Conservation (phyloP, 1,140 invertebrate genomes). For the Dolichoris vasculosae region DNA sequence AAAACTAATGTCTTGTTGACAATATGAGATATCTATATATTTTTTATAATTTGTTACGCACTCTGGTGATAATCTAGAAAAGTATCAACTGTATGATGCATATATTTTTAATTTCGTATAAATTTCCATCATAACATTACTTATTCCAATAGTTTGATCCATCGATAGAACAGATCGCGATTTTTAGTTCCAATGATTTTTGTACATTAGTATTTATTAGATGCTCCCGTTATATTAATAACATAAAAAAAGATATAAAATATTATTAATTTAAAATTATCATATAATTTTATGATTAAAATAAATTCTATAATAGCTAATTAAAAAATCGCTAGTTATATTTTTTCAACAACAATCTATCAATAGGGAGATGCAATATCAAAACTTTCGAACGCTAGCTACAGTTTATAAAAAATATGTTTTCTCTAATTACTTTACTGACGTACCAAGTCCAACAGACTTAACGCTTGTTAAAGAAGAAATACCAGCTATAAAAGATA, state of each 20-base stretch:
- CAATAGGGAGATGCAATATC: not conserved
- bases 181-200: not conserved
- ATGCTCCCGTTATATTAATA: not conserved
- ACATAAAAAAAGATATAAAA: not conserved
- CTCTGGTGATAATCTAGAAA: conserved; percentile 4
- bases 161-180: not conserved
- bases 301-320: not conserved
- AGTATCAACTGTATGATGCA: not conserved
- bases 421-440: conserved; percentile 78
- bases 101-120: not conserved
- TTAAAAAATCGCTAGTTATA: not conserved
- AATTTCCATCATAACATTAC: not conserved
- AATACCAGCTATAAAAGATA: conserved; percentile 37
- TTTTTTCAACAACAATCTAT: not conserved
- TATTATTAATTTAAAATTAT: not conserved
- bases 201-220: not conserved
- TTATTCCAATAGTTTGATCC: not conserved
- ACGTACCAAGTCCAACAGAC: conserved; percentile 73
- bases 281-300: not conserved
- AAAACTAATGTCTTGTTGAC: not conserved
- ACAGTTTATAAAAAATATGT: conserved; percentile 77
- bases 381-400: not conserved
- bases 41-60: not conserved
- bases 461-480: conserved; percentile 33
- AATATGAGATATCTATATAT: not conserved